Base-by-base conservation (phyloP, 2,888 invertebrate species). In the Phalera bucephala region DNA sequence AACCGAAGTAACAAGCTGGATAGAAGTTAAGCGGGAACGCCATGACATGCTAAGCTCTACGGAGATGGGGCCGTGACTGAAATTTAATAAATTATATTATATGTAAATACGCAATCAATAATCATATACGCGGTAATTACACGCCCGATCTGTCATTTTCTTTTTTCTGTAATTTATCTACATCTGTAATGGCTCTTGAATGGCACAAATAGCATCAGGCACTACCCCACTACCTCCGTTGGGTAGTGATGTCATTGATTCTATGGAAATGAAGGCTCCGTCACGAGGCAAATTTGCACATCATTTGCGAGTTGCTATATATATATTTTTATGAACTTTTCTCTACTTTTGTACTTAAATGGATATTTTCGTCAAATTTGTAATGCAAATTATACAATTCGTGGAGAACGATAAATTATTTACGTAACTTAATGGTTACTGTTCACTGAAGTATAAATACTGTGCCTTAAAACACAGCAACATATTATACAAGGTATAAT, bases 201-300 rank as follows among this genome's bases (percentile, higher is more conserved):
- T 31, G 13, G 14, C 32, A 30, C 31, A 49, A 27, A 41, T 29
- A 36, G 26, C 53, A 52, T 55, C 55, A 61, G 64, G 55, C 58
- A 49, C 45, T 47, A 40, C 49, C 43, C 45, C 32, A n/a, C n/a
- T n/a, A n/a, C n/a, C n/a, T n/a, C n/a, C n/a, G n/a, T 36, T 34
- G 22, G 42, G 36, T 38, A 61, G 42, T 54, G 51, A 63, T 57
- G 51, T 47, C 49, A 44, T 45, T 56, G 52, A 60, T 43, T 49
- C 52, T 61, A 63, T 66, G 63, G 43, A 56, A 62, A 71, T 65
- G 53, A 56, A 48, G 31, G 35, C 48, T 53, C 54, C 12, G 45
- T 60, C 49, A 51, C 44, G 49, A 31, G 43, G 31, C 42, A 51
- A 60, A 67, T 67, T 67, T 61, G 51, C 64, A 63, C 64, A 55